phyloP scores from a whole-genome alignment of 2,888 invertebrate species.

The Meganola albula region DNA sequence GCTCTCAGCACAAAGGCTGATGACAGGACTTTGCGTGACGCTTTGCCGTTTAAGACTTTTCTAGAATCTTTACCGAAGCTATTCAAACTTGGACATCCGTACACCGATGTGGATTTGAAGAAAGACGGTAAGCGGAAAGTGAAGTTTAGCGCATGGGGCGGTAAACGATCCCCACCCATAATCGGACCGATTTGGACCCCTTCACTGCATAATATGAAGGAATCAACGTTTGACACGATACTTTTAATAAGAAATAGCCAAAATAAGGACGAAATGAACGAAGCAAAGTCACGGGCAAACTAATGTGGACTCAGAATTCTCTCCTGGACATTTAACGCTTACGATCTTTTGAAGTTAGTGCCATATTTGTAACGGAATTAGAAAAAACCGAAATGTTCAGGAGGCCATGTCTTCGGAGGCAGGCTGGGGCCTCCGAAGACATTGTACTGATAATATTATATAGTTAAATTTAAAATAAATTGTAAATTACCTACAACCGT shows the following conservation, averaged over 20 bases:
- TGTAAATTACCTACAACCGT: no score
- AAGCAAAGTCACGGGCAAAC: conserved; percentile 23
- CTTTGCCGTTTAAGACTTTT: conserved; percentile 53
- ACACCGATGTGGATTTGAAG: conserved; percentile 55
- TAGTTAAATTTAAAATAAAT: conserved; percentile 12
- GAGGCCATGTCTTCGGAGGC: conserved; percentile 30
- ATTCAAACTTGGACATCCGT: conserved; percentile 62
- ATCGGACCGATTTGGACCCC: conserved; percentile 72
- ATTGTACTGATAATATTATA: conserved; percentile 25
- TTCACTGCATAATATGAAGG: conserved; percentile 43
- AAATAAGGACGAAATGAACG: conserved; percentile 25
- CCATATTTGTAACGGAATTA: conserved; percentile 36
- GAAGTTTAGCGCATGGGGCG: conserved; percentile 71
- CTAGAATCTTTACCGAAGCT: conserved; percentile 48
- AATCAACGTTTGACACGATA: conserved; percentile 51
- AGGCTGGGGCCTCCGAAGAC: conserved; percentile 30
- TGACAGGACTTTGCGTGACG: conserved; percentile 42
- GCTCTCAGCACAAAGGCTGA: conserved; percentile 47
- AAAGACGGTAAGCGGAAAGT: conserved; percentile 69
- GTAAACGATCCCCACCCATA: conserved; percentile 64
- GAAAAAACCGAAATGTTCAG: conserved; percentile 31
- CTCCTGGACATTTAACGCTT: conserved; percentile 31
- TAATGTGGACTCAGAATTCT: conserved; percentile 31
- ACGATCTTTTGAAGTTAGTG: conserved; percentile 35
- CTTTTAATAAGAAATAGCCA: conserved; percentile 49